phyloP scores from a whole-genome alignment of 2,888 invertebrate species.

The Rhamnusium bicolor region DNA sequence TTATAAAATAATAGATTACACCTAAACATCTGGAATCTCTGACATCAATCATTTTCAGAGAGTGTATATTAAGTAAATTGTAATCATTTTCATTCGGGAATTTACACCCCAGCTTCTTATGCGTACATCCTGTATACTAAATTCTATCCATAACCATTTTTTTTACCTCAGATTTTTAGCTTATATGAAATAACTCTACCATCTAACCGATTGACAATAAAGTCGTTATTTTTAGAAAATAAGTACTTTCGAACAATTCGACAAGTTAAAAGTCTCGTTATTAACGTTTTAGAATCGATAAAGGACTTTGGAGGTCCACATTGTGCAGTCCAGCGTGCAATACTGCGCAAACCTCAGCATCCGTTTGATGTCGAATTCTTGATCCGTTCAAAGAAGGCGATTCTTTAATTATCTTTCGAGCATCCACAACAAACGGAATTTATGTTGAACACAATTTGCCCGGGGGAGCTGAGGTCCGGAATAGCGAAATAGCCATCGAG shows the following conservation, averaged over 20 bases:
- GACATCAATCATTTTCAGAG: too few species aligned
- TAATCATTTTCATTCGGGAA: too few species aligned
- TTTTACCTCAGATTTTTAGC: too few species aligned
- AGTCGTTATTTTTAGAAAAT: neutral
- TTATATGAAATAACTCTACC: too few species aligned
- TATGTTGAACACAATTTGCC: conserved; percentile 22
- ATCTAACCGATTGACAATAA: too few species aligned
- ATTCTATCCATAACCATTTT: too few species aligned
- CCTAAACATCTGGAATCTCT: too few species aligned
- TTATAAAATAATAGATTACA: too few species aligned
- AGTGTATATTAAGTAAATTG: too few species aligned
- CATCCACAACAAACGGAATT: conserved; percentile 40
- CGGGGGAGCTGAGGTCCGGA: conserved; percentile 5
- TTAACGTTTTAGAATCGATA: conserved; percentile 33
- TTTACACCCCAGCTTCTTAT: too few species aligned
- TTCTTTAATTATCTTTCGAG: conserved; percentile 45
- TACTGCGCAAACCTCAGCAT: conserved; percentile 34
- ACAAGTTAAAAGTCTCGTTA: conserved; percentile 17
- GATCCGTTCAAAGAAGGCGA: conserved; percentile 40
- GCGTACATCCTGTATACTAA: too few species aligned
- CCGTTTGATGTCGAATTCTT: conserved; percentile 48
- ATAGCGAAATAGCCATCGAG: neutral
- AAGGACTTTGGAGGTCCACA: conserved; percentile 36
- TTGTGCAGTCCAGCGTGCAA: conserved; percentile 44
- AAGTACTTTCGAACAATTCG: conserved; percentile 9